Base-by-base conservation (phyloP, 2,113 vertebrate genomes). In the Corydoras maculifer region DNA sequence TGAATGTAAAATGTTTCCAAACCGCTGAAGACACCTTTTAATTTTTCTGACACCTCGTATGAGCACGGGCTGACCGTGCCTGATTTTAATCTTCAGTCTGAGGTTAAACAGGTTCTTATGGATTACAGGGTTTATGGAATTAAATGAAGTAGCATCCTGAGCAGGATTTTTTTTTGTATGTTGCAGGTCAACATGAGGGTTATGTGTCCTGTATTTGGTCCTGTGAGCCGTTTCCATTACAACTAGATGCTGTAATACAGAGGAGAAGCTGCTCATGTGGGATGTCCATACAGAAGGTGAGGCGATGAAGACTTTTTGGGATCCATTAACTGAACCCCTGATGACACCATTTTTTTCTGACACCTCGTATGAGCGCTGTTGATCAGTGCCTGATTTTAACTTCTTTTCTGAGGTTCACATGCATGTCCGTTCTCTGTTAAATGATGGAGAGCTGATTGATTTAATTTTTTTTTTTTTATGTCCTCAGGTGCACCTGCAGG, bases 341-440 rank as follows among this genome's bases (percentile, higher is more conserved):
- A 78, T 78, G 76, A 78, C 62, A 35, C 8, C 4, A 13, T 8
- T n/a, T 31, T 69, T 68, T 78, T 78, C 77, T 78, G 77, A 78
- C 77, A 78, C 73, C 73, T 78, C 77, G 54, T 78, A 72, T 78
- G 77, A 78, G 53, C 29, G 18, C 73, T 78, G 77, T 12, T 0
- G 9, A 29, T 9, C 77, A 78, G 77, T 70, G 57, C 60, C 61
- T 78, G 77, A 78, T 78, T 77, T 51, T 60, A n/a, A 3, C 2
- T 35, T 55, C 2, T 8, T 54, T 5, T 72, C 77, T 78, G 77
- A 78, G 69, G 76, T 74, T 78, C 57, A 13, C 31, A 8, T 8
- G 7, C 35, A 8, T 43, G 35, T 43, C 35, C 2, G 4, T 43
- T 43, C 35, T 43, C 35, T 43, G 35, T 43, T 43, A 43, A 43